Base-by-base conservation (phyloP, 2,888 invertebrate genomes). In the Hypena proboscidalis region DNA sequence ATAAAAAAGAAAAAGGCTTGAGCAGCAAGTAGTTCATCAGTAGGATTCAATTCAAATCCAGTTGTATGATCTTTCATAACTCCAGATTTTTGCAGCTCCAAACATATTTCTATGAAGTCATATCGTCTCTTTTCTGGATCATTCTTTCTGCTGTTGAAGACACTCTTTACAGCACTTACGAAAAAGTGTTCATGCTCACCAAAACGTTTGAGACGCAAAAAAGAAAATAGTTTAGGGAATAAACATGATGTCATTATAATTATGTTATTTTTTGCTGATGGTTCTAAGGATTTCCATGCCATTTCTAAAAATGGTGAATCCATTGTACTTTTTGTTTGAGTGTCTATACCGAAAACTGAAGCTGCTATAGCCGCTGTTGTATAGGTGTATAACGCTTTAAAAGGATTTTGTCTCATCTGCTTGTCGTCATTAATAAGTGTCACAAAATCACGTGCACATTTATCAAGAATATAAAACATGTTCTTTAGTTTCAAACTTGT, bases 1-100 rank as follows among this genome's bases (percentile, higher is more conserved):
- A 87, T 41, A 19, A 89, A 89, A 37, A 91, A 90, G 44, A 88
- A 79, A 36, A 91, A 86, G 0, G 87, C 85, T 53, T 91, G 90
- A 2, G 88, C 84, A 3, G 85, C 82, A 15, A 90, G 22, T 1
- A 85, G 5, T 60, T 83, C 80, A 29, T 76, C 78, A 4, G 80
- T 74, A 1, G 79, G 75, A 2, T 70, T 57, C 5, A 85, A 21
- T 41, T 79, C 67, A 40, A 67, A 82, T 0, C 73, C 75, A 0
- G 81, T 80, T 0, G 44, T 27, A 0, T 33, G 27, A 22, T 86
- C 85, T 11, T 55, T 62, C 67, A 84, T 71, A 0, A 60, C 38
- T 4, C 80, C 83, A 25, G 70, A 58, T 1, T 70, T 71, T 49
- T 85, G 83, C 8, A 87, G 45, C 21, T 78, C 72, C 17, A 85